A percentile compares a stretch with the other conserved stretches of the same genome.
These are phyloP conservation scores for Minunthozetes semirufus DNA, from an alignment of 2,888 invertebrate genomes.

Conservation along the genomic window DNA sequence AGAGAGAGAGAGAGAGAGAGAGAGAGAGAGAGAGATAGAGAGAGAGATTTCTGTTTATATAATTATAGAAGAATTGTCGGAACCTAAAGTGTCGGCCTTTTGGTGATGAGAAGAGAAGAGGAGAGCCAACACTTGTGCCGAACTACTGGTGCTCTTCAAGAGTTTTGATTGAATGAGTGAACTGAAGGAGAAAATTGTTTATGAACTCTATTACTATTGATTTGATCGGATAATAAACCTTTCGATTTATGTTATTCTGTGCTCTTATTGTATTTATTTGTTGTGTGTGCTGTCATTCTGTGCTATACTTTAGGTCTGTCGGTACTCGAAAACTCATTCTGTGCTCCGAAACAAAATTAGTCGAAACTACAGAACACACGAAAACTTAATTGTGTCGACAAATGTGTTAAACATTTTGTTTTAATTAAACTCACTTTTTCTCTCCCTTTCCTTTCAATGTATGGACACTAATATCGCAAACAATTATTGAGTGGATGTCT, in stretches of 20 bases:
- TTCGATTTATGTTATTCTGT: neutral
- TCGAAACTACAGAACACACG: neutral
- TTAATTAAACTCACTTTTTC: neutral
- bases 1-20: no score
- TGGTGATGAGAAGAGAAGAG: no score
- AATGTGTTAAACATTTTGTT: neutral
- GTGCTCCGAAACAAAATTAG: neutral
- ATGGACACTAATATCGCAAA: no score
- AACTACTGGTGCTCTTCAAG: neutral
- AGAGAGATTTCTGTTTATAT: no score
- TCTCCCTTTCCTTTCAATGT: neutral
- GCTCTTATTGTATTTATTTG: neutral
- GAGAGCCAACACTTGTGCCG: no score
- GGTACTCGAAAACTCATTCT: neutral
- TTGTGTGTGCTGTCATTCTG: neutral
- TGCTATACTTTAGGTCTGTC: neutral
- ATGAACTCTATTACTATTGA: neutral
- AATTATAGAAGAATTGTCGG: no score
- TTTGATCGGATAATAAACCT: neutral
- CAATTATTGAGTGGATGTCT: no score
- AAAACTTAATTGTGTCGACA: neutral
- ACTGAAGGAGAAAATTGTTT: slow-evolving; percentile 14
- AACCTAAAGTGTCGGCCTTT: no score
- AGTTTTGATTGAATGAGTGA: slow-evolving; percentile 16
- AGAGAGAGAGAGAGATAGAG: no score